phyloP scores from a whole-genome alignment of 1,140 invertebrate species.

The Helicoverpa armigera region DNA sequence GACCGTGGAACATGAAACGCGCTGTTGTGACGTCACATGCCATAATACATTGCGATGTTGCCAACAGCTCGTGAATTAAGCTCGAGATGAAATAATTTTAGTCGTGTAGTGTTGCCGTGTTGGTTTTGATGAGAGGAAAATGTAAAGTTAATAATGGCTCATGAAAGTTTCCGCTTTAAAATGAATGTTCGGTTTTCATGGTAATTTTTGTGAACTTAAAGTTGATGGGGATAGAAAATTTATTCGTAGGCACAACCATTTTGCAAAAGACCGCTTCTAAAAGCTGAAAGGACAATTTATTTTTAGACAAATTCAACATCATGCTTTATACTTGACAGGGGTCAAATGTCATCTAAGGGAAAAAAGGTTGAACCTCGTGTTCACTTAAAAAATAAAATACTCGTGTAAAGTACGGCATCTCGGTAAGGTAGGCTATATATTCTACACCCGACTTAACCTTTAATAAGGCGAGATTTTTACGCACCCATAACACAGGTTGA shows the following conservation, averaged over 20 bases:
- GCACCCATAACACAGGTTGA: conserved; percentile 1
- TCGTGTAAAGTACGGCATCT: not conserved
- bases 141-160: not conserved
- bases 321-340: not conserved
- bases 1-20: conserved; percentile 37
- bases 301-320: not conserved
- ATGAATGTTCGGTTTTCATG: not conserved
- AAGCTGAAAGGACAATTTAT: not conserved
- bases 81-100: conserved; percentile 27
- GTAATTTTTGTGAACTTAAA: no score
- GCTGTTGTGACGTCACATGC: conserved; percentile 39
- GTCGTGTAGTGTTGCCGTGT: conserved; percentile 1
- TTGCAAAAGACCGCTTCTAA: not conserved
- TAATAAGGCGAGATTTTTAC: conserved; percentile 29
- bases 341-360: not conserved
- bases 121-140: not conserved
- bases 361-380: not conserved
- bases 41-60: conserved; percentile 45
- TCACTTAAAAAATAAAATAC: not conserved
- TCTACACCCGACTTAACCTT: conserved; percentile 9
- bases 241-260: not conserved
- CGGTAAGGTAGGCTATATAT: conserved; percentile 4
- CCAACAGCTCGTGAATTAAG: conserved; percentile 22
- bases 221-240: no score
- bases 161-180: not conserved